These are phyloP conservation scores for Chloroceryle inda DNA, from an alignment of 2,797 vertebrate genomes.

Conservation along the genomic window DNA sequence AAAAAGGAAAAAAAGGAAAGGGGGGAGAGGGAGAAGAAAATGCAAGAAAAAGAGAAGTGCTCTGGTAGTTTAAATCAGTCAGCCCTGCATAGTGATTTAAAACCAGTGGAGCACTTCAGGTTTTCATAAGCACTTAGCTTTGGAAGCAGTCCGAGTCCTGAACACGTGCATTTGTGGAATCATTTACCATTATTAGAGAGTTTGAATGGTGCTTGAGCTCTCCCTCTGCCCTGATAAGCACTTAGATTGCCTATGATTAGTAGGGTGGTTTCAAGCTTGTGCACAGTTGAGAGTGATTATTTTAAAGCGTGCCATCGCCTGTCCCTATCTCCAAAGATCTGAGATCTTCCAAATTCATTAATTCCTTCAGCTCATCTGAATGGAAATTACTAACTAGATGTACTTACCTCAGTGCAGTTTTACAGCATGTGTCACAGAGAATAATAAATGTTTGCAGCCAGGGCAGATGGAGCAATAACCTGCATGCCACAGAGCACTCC, in stretches of 20 bases:
- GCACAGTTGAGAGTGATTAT: slow-evolving; percentile 46
- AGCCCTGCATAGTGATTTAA: slow-evolving; percentile 66
- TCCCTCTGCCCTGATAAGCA: slow-evolving; percentile 46
- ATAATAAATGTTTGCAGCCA: slow-evolving; percentile 56
- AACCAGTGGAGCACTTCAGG: slow-evolving; percentile 57
- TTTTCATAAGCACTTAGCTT: slow-evolving; percentile 67
- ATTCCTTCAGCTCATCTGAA: slow-evolving; percentile 66
- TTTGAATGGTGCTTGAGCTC: slow-evolving; percentile 51
- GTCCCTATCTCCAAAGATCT: slow-evolving; percentile 51
- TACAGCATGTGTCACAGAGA: slow-evolving; percentile 52
- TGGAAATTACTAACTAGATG: slow-evolving; percentile 36
- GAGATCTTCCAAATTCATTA: slow-evolving; percentile 66
- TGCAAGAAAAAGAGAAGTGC: slow-evolving; percentile 18
- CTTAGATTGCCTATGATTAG: slow-evolving; percentile 17
- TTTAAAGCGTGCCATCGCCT: slow-evolving; percentile 45
- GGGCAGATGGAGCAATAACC: slow-evolving; percentile 53
- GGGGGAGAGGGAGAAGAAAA: neutral
- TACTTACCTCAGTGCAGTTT: slow-evolving; percentile 48
- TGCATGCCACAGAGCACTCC: slow-evolving; percentile 19
- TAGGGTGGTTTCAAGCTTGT: slow-evolving; percentile 24
- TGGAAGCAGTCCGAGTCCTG: slow-evolving; percentile 46
- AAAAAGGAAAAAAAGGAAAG: neutral
- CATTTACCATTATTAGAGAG: slow-evolving; percentile 67
- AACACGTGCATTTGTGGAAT: slow-evolving; percentile 57
- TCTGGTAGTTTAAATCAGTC: slow-evolving; percentile 54